Percentiles rank a stretch among this genome's conserved stretches.
Conservation (phyloP, 2,113 vertebrate species). For the Notothenia rossii region DNA sequence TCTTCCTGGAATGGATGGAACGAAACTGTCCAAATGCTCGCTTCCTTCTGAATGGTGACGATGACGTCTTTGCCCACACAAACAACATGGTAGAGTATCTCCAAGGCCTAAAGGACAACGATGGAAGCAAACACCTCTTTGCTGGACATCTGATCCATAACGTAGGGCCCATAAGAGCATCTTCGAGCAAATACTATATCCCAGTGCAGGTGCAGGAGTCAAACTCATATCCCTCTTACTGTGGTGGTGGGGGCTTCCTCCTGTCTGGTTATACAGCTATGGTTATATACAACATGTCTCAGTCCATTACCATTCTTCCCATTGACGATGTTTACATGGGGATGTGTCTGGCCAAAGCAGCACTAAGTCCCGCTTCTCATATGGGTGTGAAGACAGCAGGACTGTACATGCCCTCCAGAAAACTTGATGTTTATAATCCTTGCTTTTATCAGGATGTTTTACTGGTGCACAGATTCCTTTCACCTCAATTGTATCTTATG, state of each 20-base stretch:
- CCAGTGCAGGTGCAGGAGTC: conserved; percentile 84
- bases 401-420: conserved; percentile 33
- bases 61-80: conserved; percentile 89
- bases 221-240: conserved; percentile 83
- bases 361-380: conserved; percentile 71
- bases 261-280: conserved; percentile 85
- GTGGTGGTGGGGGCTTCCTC: conserved; percentile 87
- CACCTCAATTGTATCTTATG: background rate
- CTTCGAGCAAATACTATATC: conserved; percentile 85
- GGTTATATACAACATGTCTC: conserved; percentile 78
- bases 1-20: conserved; percentile 89
- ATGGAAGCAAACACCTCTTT: conserved; percentile 83
- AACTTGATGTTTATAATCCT: conserved; percentile 76
- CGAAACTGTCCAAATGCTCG: conserved; percentile 74
- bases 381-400: conserved; percentile 76
- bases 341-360: conserved; percentile 83
- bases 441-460: conserved; percentile 86
- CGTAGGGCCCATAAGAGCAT: no score
- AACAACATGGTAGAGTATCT: conserved; percentile 86
- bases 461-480: conserved; percentile 85
- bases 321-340: conserved; percentile 84
- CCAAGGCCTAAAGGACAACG: conserved; percentile 18
- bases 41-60: conserved; percentile 89
- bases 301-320: conserved; percentile 59
- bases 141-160: conserved; percentile 84